Evolutionary conservation across 2,113 vertebrate species (phyloP).

Genomic region (Philantomba maxwellii): DNA sequence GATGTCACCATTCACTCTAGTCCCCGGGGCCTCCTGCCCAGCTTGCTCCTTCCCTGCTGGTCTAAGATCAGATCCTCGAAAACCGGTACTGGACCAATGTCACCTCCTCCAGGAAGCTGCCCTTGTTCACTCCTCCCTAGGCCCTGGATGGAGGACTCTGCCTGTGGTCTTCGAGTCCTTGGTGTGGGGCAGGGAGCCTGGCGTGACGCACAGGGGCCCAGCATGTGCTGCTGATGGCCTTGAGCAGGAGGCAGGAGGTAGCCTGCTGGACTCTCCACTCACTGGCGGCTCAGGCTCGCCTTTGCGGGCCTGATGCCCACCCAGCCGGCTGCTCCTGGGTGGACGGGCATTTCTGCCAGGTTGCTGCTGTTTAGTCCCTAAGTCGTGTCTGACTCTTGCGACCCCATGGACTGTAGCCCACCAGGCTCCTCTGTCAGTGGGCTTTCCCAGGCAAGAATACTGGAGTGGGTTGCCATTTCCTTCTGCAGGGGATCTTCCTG

Average conservation of each 20-base stretch:
- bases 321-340: neutral
- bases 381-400: neutral
- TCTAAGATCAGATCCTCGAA: neutral
- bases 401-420: neutral
- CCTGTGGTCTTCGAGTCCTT: neutral
- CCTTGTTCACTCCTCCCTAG: neutral
- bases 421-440: neutral
- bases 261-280: neutral
- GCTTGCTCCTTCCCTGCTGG: no score
- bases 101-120: slow-evolving; percentile 1
- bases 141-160: neutral
- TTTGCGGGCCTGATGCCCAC: neutral
- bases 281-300: neutral
- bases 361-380: neutral
- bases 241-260: neutral
- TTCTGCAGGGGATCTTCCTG: neutral
- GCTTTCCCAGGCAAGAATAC: neutral
- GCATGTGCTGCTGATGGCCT: neutral
- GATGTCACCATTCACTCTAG: neutral
- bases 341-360: neutral
- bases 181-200: neutral
- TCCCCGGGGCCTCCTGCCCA: neutral
- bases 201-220: neutral
- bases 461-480: neutral
- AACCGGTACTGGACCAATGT: neutral